These are phyloP conservation scores for Montifringilla adamsi DNA, from an alignment of 2,113 vertebrate species.

Conservation along the genomic window DNA sequence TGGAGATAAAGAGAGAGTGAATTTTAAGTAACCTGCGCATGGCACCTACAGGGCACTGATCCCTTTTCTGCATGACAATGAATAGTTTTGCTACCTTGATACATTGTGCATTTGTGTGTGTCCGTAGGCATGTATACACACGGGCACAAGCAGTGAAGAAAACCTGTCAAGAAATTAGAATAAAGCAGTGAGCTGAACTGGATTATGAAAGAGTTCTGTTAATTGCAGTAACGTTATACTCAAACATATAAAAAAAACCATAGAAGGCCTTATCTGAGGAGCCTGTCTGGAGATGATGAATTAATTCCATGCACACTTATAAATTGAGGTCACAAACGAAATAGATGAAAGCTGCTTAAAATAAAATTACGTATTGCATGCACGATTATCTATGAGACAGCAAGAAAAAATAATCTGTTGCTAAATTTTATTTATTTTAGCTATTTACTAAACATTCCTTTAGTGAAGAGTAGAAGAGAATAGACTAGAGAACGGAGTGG, in stretches of 20 bases:
- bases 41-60: background rate
- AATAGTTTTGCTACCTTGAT: background rate
- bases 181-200: background rate
- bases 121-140: background rate
- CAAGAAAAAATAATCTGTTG: background rate
- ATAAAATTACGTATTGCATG: background rate
- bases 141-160: background rate
- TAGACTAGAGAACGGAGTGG: rapidly evolving
- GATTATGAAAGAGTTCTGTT: background rate
- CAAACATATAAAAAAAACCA: background rate
- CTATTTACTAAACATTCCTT: background rate
- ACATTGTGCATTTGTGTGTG: background rate
- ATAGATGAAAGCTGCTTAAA: background rate
- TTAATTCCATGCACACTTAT: background rate
- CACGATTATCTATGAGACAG: background rate
- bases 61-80: background rate
- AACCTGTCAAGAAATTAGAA: background rate
- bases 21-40: background rate
- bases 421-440: background rate
- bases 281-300: background rate
- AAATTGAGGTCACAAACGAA: background rate
- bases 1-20: background rate
- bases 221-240: background rate
- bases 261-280: background rate
- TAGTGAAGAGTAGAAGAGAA: background rate